Evolutionary conservation across 2,888 invertebrate genomes (phyloP), one percentile per base, ranked within the genome.

Genomic region (Polymixis lichenea): DNA sequence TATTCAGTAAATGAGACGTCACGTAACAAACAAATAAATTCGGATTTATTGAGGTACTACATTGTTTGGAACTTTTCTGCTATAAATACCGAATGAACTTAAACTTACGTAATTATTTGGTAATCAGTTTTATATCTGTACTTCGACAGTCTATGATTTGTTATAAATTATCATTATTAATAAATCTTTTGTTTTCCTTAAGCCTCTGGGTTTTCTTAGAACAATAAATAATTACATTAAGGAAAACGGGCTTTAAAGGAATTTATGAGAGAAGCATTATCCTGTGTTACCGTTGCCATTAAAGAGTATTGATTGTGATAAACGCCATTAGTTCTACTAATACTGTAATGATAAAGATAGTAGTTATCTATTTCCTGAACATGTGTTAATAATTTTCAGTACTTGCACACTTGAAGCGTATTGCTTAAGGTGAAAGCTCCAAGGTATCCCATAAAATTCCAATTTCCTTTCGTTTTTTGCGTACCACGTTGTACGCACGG

Each of bases 191-290:
- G 55, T 64, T 83, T 76, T 73, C 71, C 70, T 51, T 51, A 38
- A 38, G 49, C 49, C 56, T 6, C 49, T 38, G 32, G 77, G 49
- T 66, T 83, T 83, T 80, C 73, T 83, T 43, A 66, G 65, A 77
- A 84, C 58, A 58, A 75, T 67, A 53, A n/a, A 56, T 60, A 68
- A 78, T 75, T 46, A 65, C 73, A 25, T 74, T 69, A 84, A 69
- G 84, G 83, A 83, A 83, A 83, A 77, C 61, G 25, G 60, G 70
- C 17, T 25, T 51, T 32, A 38, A 43, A 72, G 25, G 56, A 71
- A 73, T 68, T 79, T 69, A 65, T 22, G 28, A 74, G 55, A 62
- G 49, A 51, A 72, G 32, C 65, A 71, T 78, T 73, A 72, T 82
- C 49, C 69, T 70, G 69, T 67, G 22, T 61, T 69, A 69, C 28